Evolutionary conservation across 2,888 invertebrate species (phyloP), one percentile per base, ranked within the genome.

Genomic region (Flexamia atlantica): DNA sequence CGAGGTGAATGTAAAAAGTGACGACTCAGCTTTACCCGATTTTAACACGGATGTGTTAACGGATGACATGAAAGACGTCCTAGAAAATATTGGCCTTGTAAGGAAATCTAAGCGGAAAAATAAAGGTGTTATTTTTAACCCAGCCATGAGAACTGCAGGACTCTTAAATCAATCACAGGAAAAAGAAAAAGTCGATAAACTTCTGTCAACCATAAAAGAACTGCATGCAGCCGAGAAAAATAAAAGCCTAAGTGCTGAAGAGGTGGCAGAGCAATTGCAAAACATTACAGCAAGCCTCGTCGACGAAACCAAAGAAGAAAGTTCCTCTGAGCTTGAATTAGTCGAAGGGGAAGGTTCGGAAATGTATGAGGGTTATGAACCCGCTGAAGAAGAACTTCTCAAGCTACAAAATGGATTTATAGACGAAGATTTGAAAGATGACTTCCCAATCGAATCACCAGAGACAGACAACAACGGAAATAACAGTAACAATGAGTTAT

Each of bases 91-190:
- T 14, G 91, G 91, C 0, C 87, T 91, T 1, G 88, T 90, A 46
- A 81, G 85, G 42, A 83, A 83, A 4, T 83, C 85, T 9, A 84
- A 84, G 85, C 32, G 86, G 87, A 82, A 83, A 42, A 83, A 84
- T 70, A 84, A 84, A 79, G 86, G 88, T 9, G 90, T 91, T 82
- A 89, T 91, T 14, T 91, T 91, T 85, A 91, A 91, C 89, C 91
- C 74, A 87, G 90, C 84, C 88, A 90, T 84, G 80, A 88, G 80
- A 83, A 87, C 46, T 81, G 87, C 85, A 86, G 82, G 57, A 12
- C 89, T 84, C 84, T 76, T 88, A 53, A 86, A 87, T 28, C 86
- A 87, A 28, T 85, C 92, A 50, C 90, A 92, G 46, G 92, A 91
- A 23, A 93, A 86, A 68, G 87, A 88, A 23, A 90, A 89, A 84